Percentiles rank a stretch among this genome's conserved stretches.
phyloP scores from a whole-genome alignment of 2,797 vertebrate genomes.

The Pseudotriccus pelzelni region DNA sequence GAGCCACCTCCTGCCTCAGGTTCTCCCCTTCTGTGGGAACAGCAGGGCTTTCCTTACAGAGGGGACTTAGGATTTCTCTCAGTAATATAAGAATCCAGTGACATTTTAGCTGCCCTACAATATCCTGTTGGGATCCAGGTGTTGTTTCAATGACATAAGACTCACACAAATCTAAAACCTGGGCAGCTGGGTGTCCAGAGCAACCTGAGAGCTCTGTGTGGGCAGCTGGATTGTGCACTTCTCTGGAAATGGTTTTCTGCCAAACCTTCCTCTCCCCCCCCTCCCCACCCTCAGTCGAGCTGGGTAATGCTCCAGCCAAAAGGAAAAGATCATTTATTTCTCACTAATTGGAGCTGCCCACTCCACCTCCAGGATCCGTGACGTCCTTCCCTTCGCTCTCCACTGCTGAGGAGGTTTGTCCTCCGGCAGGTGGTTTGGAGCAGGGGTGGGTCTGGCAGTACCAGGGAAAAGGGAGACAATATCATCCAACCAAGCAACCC shows the following conservation, averaged over 20 bases:
- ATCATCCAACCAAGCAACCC: not conserved
- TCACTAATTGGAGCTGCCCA: not conserved
- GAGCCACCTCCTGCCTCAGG: not conserved
- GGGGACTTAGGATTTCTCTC: not conserved
- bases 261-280: not conserved
- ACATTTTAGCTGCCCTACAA: not conserved
- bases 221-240: not conserved
- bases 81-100: not conserved
- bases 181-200: not conserved
- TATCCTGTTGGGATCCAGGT: not conserved
- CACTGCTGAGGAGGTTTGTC: not conserved
- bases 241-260: not conserved
- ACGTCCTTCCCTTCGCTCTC: not conserved
- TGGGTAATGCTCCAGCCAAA: not conserved
- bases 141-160: not conserved
- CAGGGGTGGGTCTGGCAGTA: not conserved
- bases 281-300: not conserved
- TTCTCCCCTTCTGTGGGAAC: not conserved
- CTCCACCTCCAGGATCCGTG: not conserved
- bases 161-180: not conserved
- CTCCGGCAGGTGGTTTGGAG: not conserved
- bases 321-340: not conserved
- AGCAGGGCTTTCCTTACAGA: rapidly evolving
- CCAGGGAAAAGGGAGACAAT: not conserved
- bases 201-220: not conserved